phyloP scores from a whole-genome alignment of 2,797 vertebrate species.

The Avahi laniger region DNA sequence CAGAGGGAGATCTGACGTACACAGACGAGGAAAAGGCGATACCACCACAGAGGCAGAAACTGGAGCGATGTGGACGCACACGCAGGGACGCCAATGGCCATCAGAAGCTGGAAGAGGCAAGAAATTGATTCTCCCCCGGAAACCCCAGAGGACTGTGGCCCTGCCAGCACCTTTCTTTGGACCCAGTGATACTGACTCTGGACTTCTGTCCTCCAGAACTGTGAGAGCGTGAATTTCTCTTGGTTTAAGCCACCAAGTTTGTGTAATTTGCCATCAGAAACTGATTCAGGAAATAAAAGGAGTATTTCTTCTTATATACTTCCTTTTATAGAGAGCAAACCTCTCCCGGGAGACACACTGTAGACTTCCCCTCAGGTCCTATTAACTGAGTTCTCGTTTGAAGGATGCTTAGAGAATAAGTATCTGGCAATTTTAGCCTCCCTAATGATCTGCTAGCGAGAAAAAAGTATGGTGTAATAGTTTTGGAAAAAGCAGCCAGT shows the following conservation, averaged over 20 bases:
- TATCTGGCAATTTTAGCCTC: not conserved
- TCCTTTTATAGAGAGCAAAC: not conserved
- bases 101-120: not conserved
- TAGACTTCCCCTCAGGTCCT: not conserved
- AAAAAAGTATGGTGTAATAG: not conserved
- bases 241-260: not conserved
- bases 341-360: not conserved
- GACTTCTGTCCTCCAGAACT: not conserved
- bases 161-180: not conserved
- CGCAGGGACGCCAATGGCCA: not conserved
- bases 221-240: not conserved
- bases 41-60: not conserved
- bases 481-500: not conserved
- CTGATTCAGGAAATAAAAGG: not conserved
- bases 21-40: not conserved
- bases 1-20: not conserved
- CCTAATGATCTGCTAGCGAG: not conserved
- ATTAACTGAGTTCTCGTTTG: not conserved
- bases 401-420: not conserved
- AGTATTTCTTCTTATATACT: not conserved
- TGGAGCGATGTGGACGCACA: not conserved
- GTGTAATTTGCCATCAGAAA: not conserved
- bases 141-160: accelerated
- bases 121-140: not conserved
- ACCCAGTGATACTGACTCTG: not conserved